phyloP scores from a whole-genome alignment of 2,888 invertebrate genomes.

The Dicyrtoma fusca region DNA sequence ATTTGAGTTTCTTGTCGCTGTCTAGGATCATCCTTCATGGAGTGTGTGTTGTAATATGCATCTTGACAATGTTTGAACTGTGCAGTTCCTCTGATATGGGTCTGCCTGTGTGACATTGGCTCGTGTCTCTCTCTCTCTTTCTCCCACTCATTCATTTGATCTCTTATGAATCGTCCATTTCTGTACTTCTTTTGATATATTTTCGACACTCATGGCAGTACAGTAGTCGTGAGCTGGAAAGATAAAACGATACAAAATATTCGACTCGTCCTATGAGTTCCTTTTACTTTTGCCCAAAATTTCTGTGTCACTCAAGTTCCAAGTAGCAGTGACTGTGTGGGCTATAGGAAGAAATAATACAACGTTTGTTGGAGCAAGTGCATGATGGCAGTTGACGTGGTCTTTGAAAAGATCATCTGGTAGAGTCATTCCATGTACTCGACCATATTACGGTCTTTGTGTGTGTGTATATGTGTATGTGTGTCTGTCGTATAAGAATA shows the following conservation, averaged over 20 bases:
- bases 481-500: not conserved
- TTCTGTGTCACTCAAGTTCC: too few relatives aligned
- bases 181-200: not conserved
- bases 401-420: too few relatives aligned
- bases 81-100: not conserved
- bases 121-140: conserved; percentile 2
- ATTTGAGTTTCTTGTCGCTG: not conserved
- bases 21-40: not conserved
- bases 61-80: not conserved
- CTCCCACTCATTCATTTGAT: not conserved
- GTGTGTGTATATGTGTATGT: not conserved
- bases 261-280: not conserved
- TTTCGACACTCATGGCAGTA: not conserved
- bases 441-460: not conserved
- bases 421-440: too few relatives aligned
- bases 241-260: not conserved
- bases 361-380: too few relatives aligned
- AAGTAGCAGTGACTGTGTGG: too few relatives aligned
- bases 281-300: too few relatives aligned
- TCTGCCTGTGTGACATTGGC: not conserved
- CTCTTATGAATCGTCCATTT: too few relatives aligned
- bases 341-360: too few relatives aligned
- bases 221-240: not conserved
- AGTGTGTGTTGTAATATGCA: not conserved
- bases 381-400: too few relatives aligned